Conservation (phyloP, 92 coral and sea anemone species). For the Paramuricea clavata region DNA sequence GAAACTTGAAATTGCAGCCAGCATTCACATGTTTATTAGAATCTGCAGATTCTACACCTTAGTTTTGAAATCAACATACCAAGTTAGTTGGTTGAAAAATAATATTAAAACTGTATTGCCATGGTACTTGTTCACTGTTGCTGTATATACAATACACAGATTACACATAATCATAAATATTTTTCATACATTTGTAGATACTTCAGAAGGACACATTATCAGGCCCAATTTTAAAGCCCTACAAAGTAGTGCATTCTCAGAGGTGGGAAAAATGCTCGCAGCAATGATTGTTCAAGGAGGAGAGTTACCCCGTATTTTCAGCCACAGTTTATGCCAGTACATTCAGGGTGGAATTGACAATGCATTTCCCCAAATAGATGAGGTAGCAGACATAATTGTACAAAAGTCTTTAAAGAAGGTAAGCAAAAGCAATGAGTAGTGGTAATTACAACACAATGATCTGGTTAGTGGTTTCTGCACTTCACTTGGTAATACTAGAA, state of each 20-base stretch:
- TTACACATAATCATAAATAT: too few relatives aligned
- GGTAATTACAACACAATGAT: too few relatives aligned
- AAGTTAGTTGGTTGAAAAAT: too few relatives aligned
- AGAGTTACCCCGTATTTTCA: conserved; percentile 64
- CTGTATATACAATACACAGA: too few relatives aligned
- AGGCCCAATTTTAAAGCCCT: conserved; percentile 63
- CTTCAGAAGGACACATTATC: conserved; percentile 60
- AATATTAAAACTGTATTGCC: too few relatives aligned
- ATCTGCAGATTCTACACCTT: too few relatives aligned
- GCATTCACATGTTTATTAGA: neutral
- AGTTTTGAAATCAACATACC: too few relatives aligned
- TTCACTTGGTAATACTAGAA: too few relatives aligned
- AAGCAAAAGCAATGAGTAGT: conserved; percentile 10
- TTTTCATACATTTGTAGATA: conserved; percentile 26
- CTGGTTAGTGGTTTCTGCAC: too few relatives aligned
- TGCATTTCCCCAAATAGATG: conserved; percentile 50
- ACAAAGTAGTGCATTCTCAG: conserved; percentile 38
- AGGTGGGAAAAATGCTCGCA: conserved; percentile 68
- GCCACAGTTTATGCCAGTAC: conserved; percentile 65
- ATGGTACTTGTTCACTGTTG: too few relatives aligned
- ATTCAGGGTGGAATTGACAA: conserved; percentile 58
- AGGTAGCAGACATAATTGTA: conserved; percentile 52
- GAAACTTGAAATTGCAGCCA: too few relatives aligned
- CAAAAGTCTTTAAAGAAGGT: conserved; percentile 49
- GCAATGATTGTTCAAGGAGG: conserved; percentile 68